These are phyloP conservation scores for Oceanites oceanicus DNA, from an alignment of 2,113 vertebrate species.

Conservation along the genomic window DNA sequence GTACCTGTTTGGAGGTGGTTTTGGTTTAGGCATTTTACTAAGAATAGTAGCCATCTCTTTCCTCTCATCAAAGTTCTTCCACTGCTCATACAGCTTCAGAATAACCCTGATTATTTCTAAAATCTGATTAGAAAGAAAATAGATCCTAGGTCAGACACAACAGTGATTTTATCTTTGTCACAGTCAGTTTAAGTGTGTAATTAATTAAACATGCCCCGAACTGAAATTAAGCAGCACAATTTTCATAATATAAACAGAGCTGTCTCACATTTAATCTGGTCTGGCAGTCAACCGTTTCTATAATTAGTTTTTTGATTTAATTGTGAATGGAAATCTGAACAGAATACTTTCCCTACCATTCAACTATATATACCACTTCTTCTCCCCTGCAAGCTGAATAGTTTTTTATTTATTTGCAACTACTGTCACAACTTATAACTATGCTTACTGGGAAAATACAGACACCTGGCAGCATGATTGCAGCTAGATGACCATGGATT, in stretches of 20 bases:
- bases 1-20: conserved; percentile 98
- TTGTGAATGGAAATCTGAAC: background rate
- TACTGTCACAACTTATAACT: background rate
- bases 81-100: conserved; percentile 97
- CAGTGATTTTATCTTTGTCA: background rate
- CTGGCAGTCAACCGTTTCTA: background rate
- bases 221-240: background rate
- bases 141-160: background rate
- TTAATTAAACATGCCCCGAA: background rate
- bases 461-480: background rate
- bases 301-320: background rate
- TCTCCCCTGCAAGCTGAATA: background rate
- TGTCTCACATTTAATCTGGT: background rate
- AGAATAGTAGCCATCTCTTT: conserved; percentile 97
- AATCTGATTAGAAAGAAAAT: conserved; percentile 81
- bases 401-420: background rate
- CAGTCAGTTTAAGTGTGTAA: background rate
- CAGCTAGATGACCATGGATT: background rate
- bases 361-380: background rate
- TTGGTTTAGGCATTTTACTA: conserved; percentile 99
- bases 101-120: conserved; percentile 99
- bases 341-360: background rate
- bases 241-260: background rate
- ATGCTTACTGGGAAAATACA: background rate
- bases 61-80: conserved; percentile 98